Evolutionary conservation across 2,888 invertebrate species (phyloP).

Genomic region (Tipula helvola): DNA sequence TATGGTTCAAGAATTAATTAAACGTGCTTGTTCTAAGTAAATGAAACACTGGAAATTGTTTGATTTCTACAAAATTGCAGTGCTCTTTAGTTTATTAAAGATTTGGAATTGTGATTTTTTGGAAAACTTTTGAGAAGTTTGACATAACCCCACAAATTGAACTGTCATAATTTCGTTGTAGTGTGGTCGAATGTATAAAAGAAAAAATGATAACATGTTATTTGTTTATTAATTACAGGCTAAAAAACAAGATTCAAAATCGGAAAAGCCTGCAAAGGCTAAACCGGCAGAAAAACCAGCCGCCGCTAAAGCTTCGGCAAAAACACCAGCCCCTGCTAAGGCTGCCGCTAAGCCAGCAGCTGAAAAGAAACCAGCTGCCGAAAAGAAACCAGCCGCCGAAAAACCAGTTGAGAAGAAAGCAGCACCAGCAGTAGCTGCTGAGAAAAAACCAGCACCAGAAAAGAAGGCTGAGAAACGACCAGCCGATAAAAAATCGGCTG

Average conservation of each 20-base stretch:
- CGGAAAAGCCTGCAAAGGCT: conserved; percentile 16
- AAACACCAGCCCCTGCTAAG: conserved; percentile 15
- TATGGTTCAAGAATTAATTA: background rate
- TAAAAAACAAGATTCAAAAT: conserved; percentile 32
- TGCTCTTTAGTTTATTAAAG: background rate
- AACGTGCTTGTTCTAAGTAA: background rate
- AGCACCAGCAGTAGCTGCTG: conserved; percentile 25
- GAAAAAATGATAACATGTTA: background rate
- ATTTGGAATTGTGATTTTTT: background rate
- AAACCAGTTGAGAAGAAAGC: conserved; percentile 34
- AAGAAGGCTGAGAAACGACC: conserved; percentile 21
- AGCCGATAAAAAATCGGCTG: conserved; percentile 20
- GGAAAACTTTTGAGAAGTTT: background rate
- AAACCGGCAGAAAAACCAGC: conserved; percentile 21
- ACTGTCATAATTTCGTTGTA: background rate
- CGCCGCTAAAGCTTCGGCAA: conserved; percentile 12
- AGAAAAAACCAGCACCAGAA: conserved; percentile 30
- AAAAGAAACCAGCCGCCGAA: conserved; percentile 30
- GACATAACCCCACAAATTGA: background rate
- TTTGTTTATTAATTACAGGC: conserved; percentile 21
- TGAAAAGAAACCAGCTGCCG: conserved; percentile 22
- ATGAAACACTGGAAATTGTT: background rate
- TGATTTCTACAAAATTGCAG: background rate
- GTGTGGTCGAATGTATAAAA: background rate
- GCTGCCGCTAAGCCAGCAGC: conserved; percentile 19